Evolutionary conservation across 2,113 vertebrate species (phyloP), one percentile per base, ranked within the genome.

Genomic region (human): DNA sequence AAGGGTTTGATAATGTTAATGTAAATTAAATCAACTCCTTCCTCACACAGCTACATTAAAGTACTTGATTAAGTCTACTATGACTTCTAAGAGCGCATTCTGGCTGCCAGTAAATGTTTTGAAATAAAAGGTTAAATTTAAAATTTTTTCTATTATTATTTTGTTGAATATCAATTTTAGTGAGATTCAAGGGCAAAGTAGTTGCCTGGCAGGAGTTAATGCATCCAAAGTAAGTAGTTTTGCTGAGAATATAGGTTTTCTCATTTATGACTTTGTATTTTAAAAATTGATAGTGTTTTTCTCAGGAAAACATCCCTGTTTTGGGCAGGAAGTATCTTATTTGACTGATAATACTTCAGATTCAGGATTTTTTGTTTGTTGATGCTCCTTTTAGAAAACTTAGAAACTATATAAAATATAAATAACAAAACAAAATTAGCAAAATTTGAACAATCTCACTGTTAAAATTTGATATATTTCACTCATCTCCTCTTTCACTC

Each of bases 191-290:
- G 40, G 68, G 22, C 6, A 6, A 11, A 25, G 22, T 80, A 27
- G 32, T 66, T 95, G 79, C 30, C 17, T 2, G 23, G 38, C 5
- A 88, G 61, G 64, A 84, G 22, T 80, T 92, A 90, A 85, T 93
- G 14, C 10, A 43, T 27, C 55, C 25, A 72, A 85, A 89, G 35
- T 57, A 86, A 79, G 64, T 57, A 40, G 70, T 80, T 38, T 81
- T 55, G 38, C 50, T 94, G 66, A 91, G 61, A 81, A 85, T 76
- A 57, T 75, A 64, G 23, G 9, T 20, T 68, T 95, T 27, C 43
- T 82, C 22, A 72, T 48, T 45, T 81, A 57, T 93, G 72, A 78
- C 23, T 89, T 94, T 50, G 80, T 94, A 57, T 88, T 87, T 90
- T 43, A 20, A 90, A 89, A 88, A 88, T 25, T 45, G 12, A 25